Conservation (phyloP, 1,140 invertebrate species). For the Drosophila pseudoananassae region DNA sequence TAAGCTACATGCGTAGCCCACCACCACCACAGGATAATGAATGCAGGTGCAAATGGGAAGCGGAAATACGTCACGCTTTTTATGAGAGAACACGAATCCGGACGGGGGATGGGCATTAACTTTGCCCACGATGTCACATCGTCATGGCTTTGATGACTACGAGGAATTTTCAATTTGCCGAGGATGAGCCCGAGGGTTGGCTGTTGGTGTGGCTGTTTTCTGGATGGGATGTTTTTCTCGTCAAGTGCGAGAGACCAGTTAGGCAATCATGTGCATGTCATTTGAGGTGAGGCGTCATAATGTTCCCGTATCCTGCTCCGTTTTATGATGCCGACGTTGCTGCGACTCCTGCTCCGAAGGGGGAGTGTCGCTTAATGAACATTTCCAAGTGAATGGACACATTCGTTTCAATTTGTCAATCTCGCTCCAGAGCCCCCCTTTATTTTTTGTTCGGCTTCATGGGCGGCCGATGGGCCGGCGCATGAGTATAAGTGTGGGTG, state of each 20-base stretch:
- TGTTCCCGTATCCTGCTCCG: constrained; percentile 44
- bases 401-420: constrained; percentile 83
- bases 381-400: constrained; percentile 77
- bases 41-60: constrained; percentile 79
- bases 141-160: constrained; percentile 63
- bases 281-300: constrained; percentile 78
- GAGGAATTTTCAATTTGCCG: constrained; percentile 79
- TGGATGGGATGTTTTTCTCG: constrained; percentile 22
- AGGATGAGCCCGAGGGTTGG: constrained; percentile 24
- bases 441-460: constrained; percentile 1
- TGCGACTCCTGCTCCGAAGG: not conserved
- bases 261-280: constrained; percentile 64
- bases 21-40: constrained; percentile 71
- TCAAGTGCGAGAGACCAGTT: constrained; percentile 58
- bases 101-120: constrained; percentile 18
- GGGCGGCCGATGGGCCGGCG: constrained; percentile 10
- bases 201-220: constrained; percentile 1
- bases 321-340: constrained; percentile 59
- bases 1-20: constrained; percentile 64
- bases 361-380: constrained; percentile 63
- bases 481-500: constrained; percentile 3
- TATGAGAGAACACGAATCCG: constrained; percentile 20
- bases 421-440: constrained; percentile 26
- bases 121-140: constrained; percentile 46
- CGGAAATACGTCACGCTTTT: constrained; percentile 79